Evolutionary conservation across 2,888 invertebrate genomes (phyloP).

Genomic region (Platycnemis pennipes): DNA sequence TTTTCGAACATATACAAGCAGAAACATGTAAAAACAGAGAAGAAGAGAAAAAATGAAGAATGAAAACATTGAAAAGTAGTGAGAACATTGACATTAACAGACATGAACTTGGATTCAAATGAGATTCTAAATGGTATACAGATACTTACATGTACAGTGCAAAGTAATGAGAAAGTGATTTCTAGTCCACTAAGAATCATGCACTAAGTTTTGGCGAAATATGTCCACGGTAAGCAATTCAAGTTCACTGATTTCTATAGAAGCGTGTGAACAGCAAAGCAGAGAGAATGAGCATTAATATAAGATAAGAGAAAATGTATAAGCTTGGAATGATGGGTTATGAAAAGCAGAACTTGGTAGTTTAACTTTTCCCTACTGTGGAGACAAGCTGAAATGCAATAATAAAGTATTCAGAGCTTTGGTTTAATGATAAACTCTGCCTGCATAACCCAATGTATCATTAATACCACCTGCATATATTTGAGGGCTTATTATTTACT

Average conservation of each 20-base stretch:
- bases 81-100: constrained; percentile 42
- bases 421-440: not conserved
- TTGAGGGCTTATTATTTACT: not conserved
- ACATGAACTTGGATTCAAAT: constrained; percentile 35
- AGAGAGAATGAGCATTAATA: not conserved
- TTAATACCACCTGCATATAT: not conserved
- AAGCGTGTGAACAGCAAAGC: constrained; percentile 45
- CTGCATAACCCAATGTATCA: not conserved
- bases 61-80: too few species aligned
- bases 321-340: not conserved
- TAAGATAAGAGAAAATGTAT: not conserved
- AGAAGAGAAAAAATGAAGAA: constrained; percentile 69
- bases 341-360: not conserved
- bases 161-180: constrained; percentile 43
- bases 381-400: not conserved
- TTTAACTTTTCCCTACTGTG: not conserved
- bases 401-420: not conserved
- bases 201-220: not conserved
- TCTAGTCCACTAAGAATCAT: constrained; percentile 14
- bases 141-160: constrained; percentile 43
- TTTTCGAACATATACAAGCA: constrained; percentile 70
- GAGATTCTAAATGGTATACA: not conserved
- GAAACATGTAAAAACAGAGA: constrained; percentile 74
- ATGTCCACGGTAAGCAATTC: not conserved
- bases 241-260: constrained; percentile 30